These are phyloP conservation scores for Nannoperca obscura DNA, from an alignment of 2,797 vertebrate genomes.

Conservation along the genomic window DNA sequence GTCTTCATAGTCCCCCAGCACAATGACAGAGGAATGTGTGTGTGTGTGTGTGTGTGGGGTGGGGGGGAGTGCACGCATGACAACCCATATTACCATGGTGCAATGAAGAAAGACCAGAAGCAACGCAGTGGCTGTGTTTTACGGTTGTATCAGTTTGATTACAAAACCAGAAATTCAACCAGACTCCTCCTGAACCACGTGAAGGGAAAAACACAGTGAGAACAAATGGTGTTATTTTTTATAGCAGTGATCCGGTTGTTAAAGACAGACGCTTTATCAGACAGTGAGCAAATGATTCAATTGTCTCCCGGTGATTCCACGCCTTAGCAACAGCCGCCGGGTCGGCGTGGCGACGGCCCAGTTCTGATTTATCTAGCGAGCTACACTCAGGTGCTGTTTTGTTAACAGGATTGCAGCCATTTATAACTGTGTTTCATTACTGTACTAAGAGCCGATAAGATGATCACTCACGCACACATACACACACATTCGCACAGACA, in stretches of 20 bases:
- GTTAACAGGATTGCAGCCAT: conserved; percentile 86
- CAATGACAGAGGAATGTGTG: conserved; percentile 63
- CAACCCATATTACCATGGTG: conserved; percentile 57
- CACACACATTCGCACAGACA: conserved; percentile 59
- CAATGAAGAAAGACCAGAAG: conserved; percentile 62
- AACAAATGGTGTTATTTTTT: conserved; percentile 65
- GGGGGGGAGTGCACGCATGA: conserved; percentile 46
- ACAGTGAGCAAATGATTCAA: conserved; percentile 82
- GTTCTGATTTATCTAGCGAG: conserved; percentile 82
- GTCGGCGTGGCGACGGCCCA: conserved; percentile 71
- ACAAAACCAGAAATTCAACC: conserved; percentile 51
- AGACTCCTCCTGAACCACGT: conserved; percentile 34
- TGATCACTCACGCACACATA: conserved; percentile 78
- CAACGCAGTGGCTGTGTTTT: conserved; percentile 43
- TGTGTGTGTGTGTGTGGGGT: conserved; percentile 38
- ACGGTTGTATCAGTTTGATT: conserved; percentile 51
- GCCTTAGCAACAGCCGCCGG: conserved; percentile 76
- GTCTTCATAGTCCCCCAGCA: conserved; percentile 79
- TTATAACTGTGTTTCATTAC: conserved; percentile 87
- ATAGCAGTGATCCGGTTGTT: conserved; percentile 68
- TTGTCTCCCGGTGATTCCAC: conserved; percentile 81
- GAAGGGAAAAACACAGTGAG: conserved; percentile 40
- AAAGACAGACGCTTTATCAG: conserved; percentile 79
- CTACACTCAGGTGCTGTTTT: conserved; percentile 85
- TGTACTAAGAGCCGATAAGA: conserved; percentile 84